A percentile compares a stretch with the other conserved stretches of the same genome.
Conservation (phyloP, 2,888 invertebrate species). For the Yponomeuta sedellus region DNA sequence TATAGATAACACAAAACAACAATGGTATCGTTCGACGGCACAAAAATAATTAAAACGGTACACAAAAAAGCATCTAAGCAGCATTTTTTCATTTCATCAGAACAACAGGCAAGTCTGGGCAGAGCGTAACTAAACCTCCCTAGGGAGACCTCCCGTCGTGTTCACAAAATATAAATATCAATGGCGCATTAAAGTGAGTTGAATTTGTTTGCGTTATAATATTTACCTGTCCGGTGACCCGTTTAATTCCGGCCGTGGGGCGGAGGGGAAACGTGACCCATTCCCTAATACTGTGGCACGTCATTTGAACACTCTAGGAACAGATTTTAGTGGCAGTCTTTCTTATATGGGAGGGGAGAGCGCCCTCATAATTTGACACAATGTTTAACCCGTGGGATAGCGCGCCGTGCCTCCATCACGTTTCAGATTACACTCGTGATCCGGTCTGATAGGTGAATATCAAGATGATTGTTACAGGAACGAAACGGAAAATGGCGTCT, state of each 20-base stretch:
- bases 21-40: background rate
- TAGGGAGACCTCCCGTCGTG: conserved; percentile 10
- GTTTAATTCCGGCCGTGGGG: conserved; percentile 51
- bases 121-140: background rate
- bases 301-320: conserved; percentile 62
- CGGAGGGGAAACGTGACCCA: conserved; percentile 45
- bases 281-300: conserved; percentile 50
- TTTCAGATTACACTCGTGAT: conserved; percentile 1
- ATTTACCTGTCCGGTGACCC: conserved; percentile 72
- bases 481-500: too few species aligned
- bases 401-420: conserved; percentile 14
- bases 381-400: conserved; percentile 61
- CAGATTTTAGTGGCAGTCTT: conserved; percentile 45
- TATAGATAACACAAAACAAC: background rate
- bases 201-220: conserved; percentile 70
- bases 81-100: conserved; percentile 1
- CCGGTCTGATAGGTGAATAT: background rate
- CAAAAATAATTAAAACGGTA: background rate
- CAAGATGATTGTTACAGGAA: too few species aligned
- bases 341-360: conserved; percentile 11
- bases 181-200: conserved; percentile 66
- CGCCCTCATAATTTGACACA: conserved; percentile 57
- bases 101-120: background rate
- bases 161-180: conserved; percentile 53
- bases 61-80: background rate